phyloP scores from a whole-genome alignment of 1,140 invertebrate species.

The Xylocopa sonorina region DNA sequence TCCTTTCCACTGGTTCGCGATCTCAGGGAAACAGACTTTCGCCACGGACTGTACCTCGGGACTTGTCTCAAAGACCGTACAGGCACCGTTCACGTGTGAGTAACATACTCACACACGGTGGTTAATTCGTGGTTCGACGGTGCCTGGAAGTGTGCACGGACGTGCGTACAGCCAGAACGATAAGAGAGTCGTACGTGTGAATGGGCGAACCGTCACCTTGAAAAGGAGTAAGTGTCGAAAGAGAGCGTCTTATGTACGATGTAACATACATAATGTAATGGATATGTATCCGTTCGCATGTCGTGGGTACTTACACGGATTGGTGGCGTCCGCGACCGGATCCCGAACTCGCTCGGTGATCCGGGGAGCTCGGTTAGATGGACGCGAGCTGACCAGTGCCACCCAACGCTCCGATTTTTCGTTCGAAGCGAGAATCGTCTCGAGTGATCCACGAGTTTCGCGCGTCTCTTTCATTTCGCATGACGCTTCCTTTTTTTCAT shows the following conservation, averaged over 20 bases:
- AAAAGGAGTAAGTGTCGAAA: slow-evolving; percentile 58
- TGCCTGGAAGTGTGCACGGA: slow-evolving; percentile 23
- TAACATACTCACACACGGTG: slow-evolving; percentile 47
- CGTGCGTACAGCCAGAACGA: slow-evolving; percentile 1
- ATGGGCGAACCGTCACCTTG: slow-evolving; percentile 61
- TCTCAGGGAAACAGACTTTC: background rate
- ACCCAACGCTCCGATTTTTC: too few species aligned
- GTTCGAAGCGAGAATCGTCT: too few species aligned
- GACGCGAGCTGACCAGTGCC: too few species aligned
- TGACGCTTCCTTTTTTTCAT: too few species aligned
- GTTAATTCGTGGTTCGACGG: slow-evolving; percentile 64
- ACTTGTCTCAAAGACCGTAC: slow-evolving; percentile 52
- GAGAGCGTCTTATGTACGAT: slow-evolving; percentile 44
- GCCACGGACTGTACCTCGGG: slow-evolving; percentile 53
- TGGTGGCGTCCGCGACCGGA: background rate
- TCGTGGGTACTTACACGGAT: background rate
- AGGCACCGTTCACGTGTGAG: slow-evolving; percentile 29
- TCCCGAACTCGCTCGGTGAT: too few species aligned
- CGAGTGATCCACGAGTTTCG: too few species aligned
- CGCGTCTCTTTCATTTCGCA: too few species aligned
- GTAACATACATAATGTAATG: slow-evolving; percentile 35
- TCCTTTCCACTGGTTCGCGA: background rate
- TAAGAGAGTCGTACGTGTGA: slow-evolving; percentile 50
- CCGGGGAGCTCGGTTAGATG: background rate
- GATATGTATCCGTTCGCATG: background rate